Conservation (phyloP, 2,113 vertebrate species). For the Geococcyx californianus region DNA sequence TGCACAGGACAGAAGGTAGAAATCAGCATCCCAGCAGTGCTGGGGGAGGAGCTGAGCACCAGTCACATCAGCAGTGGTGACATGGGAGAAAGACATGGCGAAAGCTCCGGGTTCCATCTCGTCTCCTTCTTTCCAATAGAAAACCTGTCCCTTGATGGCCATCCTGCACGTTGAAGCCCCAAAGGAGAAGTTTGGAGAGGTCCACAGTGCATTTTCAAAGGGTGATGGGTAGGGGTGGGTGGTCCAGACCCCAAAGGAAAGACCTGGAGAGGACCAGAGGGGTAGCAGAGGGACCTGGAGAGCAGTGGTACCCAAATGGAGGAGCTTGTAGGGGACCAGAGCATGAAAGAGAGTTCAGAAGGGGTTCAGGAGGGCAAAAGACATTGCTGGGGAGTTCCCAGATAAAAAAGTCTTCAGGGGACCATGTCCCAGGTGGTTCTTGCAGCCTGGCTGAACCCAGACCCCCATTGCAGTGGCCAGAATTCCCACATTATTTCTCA, state of each 20-base stretch:
- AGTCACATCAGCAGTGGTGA: not conserved
- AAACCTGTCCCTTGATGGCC: not conserved
- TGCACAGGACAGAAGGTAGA: not conserved
- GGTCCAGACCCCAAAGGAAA: not conserved
- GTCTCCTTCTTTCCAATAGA: not conserved
- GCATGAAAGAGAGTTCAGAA: not conserved
- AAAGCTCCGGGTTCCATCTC: not conserved
- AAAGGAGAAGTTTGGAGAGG: too few species aligned
- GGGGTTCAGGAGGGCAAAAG: not conserved
- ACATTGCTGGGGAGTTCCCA: not conserved
- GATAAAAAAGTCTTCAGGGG: not conserved
- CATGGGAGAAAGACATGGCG: rapidly evolving
- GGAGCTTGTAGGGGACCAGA: not conserved
- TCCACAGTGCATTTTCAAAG: too few species aligned
- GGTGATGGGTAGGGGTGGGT: too few species aligned
- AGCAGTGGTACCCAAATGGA: not conserved
- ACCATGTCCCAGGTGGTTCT: rapidly evolving
- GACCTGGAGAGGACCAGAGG: not conserved
- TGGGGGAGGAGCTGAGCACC: too few species aligned
- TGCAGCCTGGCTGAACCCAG: not conserved
- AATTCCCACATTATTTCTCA: not conserved
- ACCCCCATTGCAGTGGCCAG: not conserved
- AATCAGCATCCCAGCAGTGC: not conserved
- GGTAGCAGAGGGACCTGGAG: not conserved
- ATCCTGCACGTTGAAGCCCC: too few species aligned